Percentiles rank a stretch among this genome's conserved stretches.
phyloP scores from a whole-genome alignment of 1,140 invertebrate species.

The Sminthurinus signatus region DNA sequence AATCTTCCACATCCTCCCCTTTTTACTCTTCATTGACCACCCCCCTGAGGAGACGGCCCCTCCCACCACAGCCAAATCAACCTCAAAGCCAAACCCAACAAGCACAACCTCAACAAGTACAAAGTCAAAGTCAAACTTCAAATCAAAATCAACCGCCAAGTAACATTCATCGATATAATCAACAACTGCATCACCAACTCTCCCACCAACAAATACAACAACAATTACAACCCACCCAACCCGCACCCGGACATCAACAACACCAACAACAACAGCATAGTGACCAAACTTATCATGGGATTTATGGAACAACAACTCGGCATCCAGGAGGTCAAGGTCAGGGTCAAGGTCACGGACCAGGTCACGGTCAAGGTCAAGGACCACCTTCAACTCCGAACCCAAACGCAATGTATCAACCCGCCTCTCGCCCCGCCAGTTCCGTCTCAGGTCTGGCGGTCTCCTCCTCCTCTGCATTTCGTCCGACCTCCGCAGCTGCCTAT shows the following conservation, averaged over 20 bases:
- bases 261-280: not conserved
- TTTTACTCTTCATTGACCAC: not conserved
- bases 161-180: no score
- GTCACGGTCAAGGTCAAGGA: no score
- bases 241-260: not conserved
- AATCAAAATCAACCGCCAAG: no score
- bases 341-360: no score
- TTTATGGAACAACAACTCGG: no score
- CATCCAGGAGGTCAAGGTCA: no score
- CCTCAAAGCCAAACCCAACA: not conserved
- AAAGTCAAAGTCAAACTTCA: no score
- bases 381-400: no score
- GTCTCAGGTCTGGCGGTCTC: not conserved
- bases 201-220: not conserved
- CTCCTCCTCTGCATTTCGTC: not conserved
- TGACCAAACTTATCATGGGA: no score
- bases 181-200: not conserved
- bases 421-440: not conserved
- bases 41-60: not conserved
- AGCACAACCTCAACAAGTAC: no score
- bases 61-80: not conserved
- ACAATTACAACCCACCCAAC: not conserved
- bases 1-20: conserved; percentile 15
- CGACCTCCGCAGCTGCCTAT: conserved; percentile 7
- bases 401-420: no score